phyloP scores from a whole-genome alignment of 1,140 invertebrate species.

The Heliconius hewitsoni region DNA sequence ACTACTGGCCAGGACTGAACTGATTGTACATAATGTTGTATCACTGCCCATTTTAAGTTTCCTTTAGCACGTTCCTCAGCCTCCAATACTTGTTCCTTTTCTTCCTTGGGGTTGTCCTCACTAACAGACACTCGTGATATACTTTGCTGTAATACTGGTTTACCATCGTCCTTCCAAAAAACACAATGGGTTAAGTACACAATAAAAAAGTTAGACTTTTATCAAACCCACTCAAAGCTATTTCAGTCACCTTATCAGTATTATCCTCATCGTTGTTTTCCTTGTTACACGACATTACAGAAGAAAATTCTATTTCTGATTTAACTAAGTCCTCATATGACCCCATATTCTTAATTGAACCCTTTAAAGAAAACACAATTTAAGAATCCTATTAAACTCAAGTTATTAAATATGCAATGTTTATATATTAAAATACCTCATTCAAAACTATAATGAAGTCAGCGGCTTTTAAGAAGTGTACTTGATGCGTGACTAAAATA shows the following conservation, averaged over 20 bases:
- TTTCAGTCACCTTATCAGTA: constrained; percentile 43
- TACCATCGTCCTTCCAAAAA: constrained; percentile 40
- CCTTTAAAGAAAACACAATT: constrained; percentile 66
- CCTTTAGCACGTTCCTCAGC: constrained; percentile 82
- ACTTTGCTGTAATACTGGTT: constrained; percentile 47
- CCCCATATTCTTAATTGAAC: constrained; percentile 74
- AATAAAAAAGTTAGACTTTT: neutral
- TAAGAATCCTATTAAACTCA: neutral
- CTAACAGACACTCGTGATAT: constrained; percentile 63
- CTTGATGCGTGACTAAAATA: constrained; percentile 91
- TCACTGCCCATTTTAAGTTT: constrained; percentile 81
- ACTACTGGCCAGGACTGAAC: constrained; percentile 84
- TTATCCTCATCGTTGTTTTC: constrained; percentile 55
- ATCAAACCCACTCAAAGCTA: neutral
- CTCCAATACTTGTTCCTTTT: constrained; percentile 65
- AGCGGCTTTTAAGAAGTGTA: constrained; percentile 89
- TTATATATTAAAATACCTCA: constrained; percentile 78
- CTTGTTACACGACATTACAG: constrained; percentile 57
- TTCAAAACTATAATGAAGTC: constrained; percentile 89
- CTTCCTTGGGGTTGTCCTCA: constrained; percentile 59
- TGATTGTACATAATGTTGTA: constrained; percentile 44
- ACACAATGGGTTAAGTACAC: neutral
- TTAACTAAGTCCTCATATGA: constrained; percentile 82
- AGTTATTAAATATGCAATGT: neutral
- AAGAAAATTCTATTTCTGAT: constrained; percentile 77